phyloP scores from a whole-genome alignment of 2,888 invertebrate genomes.

The Polydrusus cervinus region DNA sequence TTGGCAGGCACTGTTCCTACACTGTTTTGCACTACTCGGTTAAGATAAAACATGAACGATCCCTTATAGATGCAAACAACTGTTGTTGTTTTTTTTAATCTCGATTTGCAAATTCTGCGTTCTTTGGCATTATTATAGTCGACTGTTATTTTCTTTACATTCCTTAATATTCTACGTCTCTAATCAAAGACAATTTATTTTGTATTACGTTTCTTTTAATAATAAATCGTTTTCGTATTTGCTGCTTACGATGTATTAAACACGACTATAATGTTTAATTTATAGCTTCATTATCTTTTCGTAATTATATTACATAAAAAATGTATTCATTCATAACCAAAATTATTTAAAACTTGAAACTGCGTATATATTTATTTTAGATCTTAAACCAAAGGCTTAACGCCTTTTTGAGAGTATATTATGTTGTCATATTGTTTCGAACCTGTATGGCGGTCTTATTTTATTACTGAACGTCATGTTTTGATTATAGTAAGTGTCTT shows the following conservation, averaged over 20 bases:
- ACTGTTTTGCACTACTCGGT: slow-evolving; percentile 42
- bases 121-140: slow-evolving; percentile 22
- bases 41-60: slow-evolving; percentile 39
- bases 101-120: slow-evolving; percentile 16
- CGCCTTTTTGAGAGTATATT: too few species aligned
- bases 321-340: too few species aligned
- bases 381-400: too few species aligned
- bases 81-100: slow-evolving; percentile 26
- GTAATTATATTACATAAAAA: not conserved
- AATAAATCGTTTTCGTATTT: not conserved
- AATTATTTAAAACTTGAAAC: too few species aligned
- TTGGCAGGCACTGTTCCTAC: slow-evolving; percentile 37
- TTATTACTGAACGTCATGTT: too few species aligned
- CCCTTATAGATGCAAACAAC: slow-evolving; percentile 33
- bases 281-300: not conserved
- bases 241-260: not conserved
- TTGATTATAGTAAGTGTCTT: too few species aligned
- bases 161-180: slow-evolving; percentile 1
- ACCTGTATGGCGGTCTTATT: too few species aligned
- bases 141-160: slow-evolving; percentile 19
- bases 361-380: too few species aligned
- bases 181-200: slow-evolving; percentile 28
- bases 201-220: slow-evolving; percentile 3
- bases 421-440: too few species aligned
- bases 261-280: not conserved